Base-by-base conservation (phyloP, 2,888 invertebrate genomes). In the Margaritifera margaritifera region DNA sequence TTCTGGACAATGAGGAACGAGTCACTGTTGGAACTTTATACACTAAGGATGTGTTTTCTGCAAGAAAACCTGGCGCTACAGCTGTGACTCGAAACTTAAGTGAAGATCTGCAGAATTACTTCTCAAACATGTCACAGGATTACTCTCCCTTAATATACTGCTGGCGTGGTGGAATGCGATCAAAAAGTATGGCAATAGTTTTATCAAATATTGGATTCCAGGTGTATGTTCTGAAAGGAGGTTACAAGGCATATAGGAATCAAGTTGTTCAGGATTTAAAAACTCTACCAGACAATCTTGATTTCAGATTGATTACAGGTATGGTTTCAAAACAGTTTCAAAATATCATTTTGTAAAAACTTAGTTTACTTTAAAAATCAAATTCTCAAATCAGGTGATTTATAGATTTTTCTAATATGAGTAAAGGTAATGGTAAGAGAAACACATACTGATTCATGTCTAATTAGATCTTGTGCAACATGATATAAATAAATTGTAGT, bases 81-180 rank as follows among this genome's bases (percentile, higher is more conserved):
- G 42, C 77, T 27, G 77, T 81, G 15, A 62, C 73, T 0, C 62
- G 71, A n/a, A 80, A 80, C 58, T 81, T 84, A 31, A 71, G 75
- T 24, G 61, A 71, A 11, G 78, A 79, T 63, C 68, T 84, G 53
- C 68, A 78, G 2, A 65, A 68, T 20, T 74, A 81, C 69, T 78
- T 84, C 54, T 54, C 66, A 20, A 31, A 69, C 18, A 77, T 81
- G 62, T 59, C 73, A 20, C 60, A 68, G 20, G 75, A 79, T 15
- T 82, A 80, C 58, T 71, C 66, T 42, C 80, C 84, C 27, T 53
- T 82, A 42, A 60, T 82, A 18, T 82, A 81, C 62, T 82, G 82
- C 65, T 79, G 77, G 78, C 68, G 84, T 19, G 84, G 84, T 55
- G 83, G 84, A 63, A 80, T 81, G 65, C 75, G 82, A 71, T 84